Conservation (phyloP, 2,888 invertebrate species). For the Hyposoter didymator region DNA sequence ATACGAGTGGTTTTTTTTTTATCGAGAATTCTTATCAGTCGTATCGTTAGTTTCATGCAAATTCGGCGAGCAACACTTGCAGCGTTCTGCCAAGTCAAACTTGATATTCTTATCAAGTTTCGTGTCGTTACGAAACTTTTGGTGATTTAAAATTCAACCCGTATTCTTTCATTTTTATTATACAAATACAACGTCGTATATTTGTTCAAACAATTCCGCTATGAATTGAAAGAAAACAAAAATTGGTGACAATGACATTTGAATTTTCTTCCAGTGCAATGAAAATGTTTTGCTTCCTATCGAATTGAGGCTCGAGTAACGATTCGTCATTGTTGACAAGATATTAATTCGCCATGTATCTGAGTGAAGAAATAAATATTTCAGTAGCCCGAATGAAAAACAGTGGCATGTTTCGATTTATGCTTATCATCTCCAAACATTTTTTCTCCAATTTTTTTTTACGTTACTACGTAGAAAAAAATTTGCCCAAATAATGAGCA, state of each 20-base stretch:
- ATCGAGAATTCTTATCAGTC: constrained; percentile 26
- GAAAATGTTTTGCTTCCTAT: background rate
- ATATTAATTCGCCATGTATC: background rate
- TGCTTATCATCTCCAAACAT: background rate
- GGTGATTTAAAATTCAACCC: background rate
- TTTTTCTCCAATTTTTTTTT: background rate
- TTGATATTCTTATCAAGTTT: background rate
- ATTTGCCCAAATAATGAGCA: background rate
- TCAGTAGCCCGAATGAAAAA: background rate
- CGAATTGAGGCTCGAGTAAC: background rate
- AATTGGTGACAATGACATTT: background rate
- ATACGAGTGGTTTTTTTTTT: constrained; percentile 18
- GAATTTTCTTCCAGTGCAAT: background rate
- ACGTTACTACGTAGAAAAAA: background rate
- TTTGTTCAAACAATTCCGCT: too few species aligned
- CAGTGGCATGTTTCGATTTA: background rate
- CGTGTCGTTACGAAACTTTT: background rate
- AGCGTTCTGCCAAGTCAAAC: background rate
- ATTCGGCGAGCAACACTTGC: constrained; percentile 21
- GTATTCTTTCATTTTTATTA: background rate
- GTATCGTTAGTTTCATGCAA: constrained; percentile 30
- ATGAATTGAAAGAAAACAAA: background rate
- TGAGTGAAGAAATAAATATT: background rate
- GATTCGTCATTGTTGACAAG: background rate
- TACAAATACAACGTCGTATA: background rate